phyloP scores from a whole-genome alignment of 2,888 invertebrate genomes.

The Syrphus vitripennis region DNA sequence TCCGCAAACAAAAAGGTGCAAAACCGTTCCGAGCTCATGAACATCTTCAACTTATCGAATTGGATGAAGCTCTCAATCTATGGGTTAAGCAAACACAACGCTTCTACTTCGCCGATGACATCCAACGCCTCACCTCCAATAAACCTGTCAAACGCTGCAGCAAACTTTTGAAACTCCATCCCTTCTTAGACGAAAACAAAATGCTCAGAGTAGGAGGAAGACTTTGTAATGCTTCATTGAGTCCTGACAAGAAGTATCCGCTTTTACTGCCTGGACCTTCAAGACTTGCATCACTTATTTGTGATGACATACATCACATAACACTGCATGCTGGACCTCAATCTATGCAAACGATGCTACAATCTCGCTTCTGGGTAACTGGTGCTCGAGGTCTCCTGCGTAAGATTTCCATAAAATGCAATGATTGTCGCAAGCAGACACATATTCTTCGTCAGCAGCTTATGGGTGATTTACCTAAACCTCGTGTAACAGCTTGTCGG shows the following conservation, averaged over 20 bases:
- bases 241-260: constrained; percentile 20
- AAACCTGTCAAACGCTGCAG: background rate
- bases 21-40: background rate
- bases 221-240: constrained; percentile 1
- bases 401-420: background rate
- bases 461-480: background rate
- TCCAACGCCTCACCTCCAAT: background rate
- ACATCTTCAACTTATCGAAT: constrained; percentile 7
- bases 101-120: background rate
- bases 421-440: background rate
- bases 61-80: background rate
- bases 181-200: constrained; percentile 27
- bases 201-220: constrained; percentile 31
- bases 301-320: background rate
- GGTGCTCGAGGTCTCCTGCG: no score
- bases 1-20: background rate
- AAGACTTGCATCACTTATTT: no score
- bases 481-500: background rate
- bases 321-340: constrained; percentile 1
- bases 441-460: background rate
- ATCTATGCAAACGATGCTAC: background rate
- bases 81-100: constrained; percentile 16
- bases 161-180: background rate
- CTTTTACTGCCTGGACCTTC: constrained; percentile 15
- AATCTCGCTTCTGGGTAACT: no score